Percentiles rank a stretch among this genome's conserved stretches.
Conservation (phyloP, 2,888 invertebrate species). For the Smittia sp. region DNA sequence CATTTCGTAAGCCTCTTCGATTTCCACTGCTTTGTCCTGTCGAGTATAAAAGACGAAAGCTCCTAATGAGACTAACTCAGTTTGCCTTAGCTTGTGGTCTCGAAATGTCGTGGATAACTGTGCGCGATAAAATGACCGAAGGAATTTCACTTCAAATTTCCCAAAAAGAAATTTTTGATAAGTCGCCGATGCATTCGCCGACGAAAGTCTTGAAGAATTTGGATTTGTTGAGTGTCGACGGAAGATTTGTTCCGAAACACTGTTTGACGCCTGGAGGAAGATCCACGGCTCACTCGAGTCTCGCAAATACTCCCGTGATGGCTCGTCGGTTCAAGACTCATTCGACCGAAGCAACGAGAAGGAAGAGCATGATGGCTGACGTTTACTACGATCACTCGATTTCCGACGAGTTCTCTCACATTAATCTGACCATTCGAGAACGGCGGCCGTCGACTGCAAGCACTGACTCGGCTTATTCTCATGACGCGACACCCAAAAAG, state of each 20-base stretch:
- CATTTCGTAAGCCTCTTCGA: constrained; percentile 29
- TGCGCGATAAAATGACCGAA: background rate
- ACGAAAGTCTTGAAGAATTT: constrained; percentile 20
- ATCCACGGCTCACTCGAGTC: background rate
- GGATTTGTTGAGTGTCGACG: constrained; percentile 28
- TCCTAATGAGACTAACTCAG: background rate
- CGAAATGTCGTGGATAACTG: background rate
- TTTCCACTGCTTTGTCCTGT: background rate
- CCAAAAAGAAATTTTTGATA: constrained; percentile 6
- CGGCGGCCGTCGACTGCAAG: background rate
- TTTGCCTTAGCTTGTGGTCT: background rate
- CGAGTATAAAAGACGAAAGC: background rate
- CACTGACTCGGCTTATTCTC: background rate
- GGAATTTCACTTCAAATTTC: background rate
- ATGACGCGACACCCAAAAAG: background rate
- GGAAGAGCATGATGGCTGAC: constrained; percentile 10
- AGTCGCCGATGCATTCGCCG: constrained; percentile 19
- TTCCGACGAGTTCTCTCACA: constrained; percentile 34
- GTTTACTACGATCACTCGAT: constrained; percentile 19
- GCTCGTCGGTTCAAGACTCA: background rate
- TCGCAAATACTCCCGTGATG: background rate
- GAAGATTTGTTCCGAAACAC: constrained; percentile 17
- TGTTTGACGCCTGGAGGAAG: background rate
- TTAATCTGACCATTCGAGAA: constrained; percentile 28
- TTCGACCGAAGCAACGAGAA: background rate